Conservation (phyloP, 2,888 invertebrate genomes). For the Zhuqinia jingwanae region DNA sequence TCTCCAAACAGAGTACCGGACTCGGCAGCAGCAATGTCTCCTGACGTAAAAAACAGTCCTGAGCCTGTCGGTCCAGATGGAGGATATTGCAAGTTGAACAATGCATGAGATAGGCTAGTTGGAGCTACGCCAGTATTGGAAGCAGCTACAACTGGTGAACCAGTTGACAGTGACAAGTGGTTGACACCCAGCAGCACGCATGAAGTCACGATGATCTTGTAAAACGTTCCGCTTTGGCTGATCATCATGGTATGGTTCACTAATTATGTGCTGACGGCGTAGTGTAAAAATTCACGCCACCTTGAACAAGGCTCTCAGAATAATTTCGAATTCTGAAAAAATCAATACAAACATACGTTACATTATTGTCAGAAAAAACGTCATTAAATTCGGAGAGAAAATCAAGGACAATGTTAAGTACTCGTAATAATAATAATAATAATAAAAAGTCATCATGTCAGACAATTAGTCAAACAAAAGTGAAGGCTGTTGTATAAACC, state of each 20-base stretch:
- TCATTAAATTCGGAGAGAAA: background rate
- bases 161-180: slow-evolving; percentile 38
- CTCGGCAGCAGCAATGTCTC: slow-evolving; percentile 39
- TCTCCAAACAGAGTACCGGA: slow-evolving; percentile 39
- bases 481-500: background rate
- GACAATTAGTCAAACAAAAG: background rate
- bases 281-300: slow-evolving; percentile 18
- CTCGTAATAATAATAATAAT: background rate
- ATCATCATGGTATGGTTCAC: slow-evolving; percentile 19
- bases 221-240: slow-evolving; percentile 57
- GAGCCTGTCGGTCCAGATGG: slow-evolving; percentile 25
- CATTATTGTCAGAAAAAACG: too few species aligned
- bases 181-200: slow-evolving; percentile 40
- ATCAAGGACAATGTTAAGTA: slow-evolving; percentile 1
- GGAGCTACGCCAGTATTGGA: background rate
- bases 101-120: background rate
- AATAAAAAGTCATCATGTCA: background rate
- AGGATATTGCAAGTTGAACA: slow-evolving; percentile 13
- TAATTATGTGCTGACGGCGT: slow-evolving; percentile 5
- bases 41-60: slow-evolving; percentile 8
- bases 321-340: slow-evolving; percentile 27
- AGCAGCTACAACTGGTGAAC: slow-evolving; percentile 14
- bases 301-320: background rate
- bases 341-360: background rate
- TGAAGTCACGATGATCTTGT: slow-evolving; percentile 66